phyloP scores from a whole-genome alignment of 2,888 invertebrate genomes.

The Epirrita christyi region DNA sequence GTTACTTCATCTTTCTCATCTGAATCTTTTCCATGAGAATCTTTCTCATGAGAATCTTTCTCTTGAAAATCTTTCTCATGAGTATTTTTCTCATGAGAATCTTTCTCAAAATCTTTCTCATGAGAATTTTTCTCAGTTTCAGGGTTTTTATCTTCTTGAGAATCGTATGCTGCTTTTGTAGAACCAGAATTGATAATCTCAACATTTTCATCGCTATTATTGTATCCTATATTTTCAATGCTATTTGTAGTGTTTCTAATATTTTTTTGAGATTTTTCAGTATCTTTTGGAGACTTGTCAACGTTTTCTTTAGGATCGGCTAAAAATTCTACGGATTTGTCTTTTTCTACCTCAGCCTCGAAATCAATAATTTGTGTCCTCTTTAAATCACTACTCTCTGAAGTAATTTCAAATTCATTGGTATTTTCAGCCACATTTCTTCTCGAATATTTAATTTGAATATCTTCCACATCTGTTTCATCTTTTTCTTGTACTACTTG shows the following conservation, averaged over 20 bases:
- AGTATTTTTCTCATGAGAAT: no score
- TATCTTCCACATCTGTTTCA: slow-evolving; percentile 28
- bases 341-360: background rate
- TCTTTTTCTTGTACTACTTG: slow-evolving; percentile 5
- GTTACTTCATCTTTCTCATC: background rate
- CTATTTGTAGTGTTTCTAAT: background rate
- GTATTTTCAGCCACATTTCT: background rate
- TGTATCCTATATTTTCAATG: background rate
- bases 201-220: background rate
- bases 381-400: background rate
- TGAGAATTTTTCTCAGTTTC: background rate
- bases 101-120: no score
- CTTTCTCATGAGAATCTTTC: background rate
- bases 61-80: background rate
- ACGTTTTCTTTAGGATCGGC: background rate
- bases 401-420: slow-evolving; percentile 11
- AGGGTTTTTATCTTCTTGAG: background rate
- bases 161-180: background rate
- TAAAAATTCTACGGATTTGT: background rate
- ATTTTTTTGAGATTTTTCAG: background rate
- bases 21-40: background rate
- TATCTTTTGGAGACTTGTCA: background rate
- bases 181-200: background rate
- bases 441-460: slow-evolving; percentile 36
- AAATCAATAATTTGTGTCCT: slow-evolving; percentile 4